Evolutionary conservation across 2,113 vertebrate species (phyloP).

Genomic region (Trematomus loennbergii): DNA sequence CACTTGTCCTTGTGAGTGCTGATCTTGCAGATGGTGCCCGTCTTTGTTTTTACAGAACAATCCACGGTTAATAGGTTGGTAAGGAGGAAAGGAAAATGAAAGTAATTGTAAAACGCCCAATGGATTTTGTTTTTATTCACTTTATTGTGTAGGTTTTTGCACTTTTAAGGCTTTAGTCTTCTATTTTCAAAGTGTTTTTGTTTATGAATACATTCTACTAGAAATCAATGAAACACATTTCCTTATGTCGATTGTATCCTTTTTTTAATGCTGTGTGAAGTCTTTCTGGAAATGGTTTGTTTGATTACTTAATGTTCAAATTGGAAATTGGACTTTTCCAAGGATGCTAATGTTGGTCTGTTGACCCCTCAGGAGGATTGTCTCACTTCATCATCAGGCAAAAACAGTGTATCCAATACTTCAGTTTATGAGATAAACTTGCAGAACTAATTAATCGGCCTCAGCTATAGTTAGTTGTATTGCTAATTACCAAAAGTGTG

Average conservation of each 20-base stretch:
- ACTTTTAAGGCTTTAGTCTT: not conserved
- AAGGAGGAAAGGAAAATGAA: constrained; percentile 18
- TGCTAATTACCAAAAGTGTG: too few relatives aligned
- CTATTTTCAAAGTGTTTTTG: not conserved
- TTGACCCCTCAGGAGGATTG: too few relatives aligned
- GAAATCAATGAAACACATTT: not conserved
- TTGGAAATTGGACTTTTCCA: too few relatives aligned
- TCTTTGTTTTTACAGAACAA: constrained; percentile 55
- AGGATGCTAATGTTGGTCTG: too few relatives aligned
- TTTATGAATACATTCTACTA: not conserved
- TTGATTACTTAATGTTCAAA: too few relatives aligned
- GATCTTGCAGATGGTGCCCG: constrained; percentile 43
- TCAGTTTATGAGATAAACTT: too few relatives aligned
- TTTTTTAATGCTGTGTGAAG: not conserved
- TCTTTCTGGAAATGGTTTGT: too few relatives aligned
- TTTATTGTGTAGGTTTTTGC: not conserved
- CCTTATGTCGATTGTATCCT: not conserved
- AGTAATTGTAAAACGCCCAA: not conserved
- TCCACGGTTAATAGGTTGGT: not conserved
- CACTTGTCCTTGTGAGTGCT: constrained; percentile 41
- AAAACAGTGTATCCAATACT: too few relatives aligned
- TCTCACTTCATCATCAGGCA: too few relatives aligned
- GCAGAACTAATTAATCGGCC: too few relatives aligned
- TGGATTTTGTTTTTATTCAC: not conserved
- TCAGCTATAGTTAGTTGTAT: too few relatives aligned